These are phyloP conservation scores for Colius striatus DNA, from an alignment of 2,113 vertebrate species.

Conservation along the genomic window DNA sequence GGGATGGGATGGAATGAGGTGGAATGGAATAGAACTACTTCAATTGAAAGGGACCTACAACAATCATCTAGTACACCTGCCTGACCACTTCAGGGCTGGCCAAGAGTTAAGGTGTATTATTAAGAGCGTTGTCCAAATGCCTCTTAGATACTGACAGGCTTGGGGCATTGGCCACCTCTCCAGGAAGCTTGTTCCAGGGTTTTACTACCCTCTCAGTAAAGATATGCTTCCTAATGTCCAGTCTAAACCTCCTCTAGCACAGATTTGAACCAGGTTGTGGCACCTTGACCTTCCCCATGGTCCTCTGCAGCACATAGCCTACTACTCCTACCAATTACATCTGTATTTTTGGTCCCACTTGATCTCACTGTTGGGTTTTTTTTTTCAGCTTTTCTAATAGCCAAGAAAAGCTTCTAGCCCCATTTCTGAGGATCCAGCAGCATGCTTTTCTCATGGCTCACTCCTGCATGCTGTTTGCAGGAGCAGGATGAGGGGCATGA, in stretches of 20 bases:
- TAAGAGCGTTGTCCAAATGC: neutral
- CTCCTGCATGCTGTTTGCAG: neutral
- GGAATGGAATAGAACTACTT: neutral
- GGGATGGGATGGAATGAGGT: neutral
- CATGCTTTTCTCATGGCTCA: rapidly evolving
- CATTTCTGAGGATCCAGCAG: neutral
- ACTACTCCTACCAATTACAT: neutral
- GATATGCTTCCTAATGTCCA: neutral
- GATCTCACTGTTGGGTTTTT: neutral
- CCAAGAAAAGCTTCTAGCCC: neutral
- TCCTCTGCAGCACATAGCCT: neutral
- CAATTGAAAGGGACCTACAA: neutral
- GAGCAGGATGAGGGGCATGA: neutral
- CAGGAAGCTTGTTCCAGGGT: neutral
- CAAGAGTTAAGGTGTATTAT: neutral
- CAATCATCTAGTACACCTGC: neutral
- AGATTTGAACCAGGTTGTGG: neutral
- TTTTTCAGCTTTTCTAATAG: neutral
- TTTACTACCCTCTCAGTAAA: neutral
- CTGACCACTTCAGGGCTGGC: neutral
- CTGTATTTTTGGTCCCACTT: neutral
- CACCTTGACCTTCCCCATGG: neutral
- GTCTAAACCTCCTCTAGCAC: neutral
- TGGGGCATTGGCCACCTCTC: neutral
- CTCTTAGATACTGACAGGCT: neutral